Percentiles rank a stretch among this genome's conserved stretches.
phyloP scores from a whole-genome alignment of 1,140 invertebrate genomes.

The Tetraneura akinire region DNA sequence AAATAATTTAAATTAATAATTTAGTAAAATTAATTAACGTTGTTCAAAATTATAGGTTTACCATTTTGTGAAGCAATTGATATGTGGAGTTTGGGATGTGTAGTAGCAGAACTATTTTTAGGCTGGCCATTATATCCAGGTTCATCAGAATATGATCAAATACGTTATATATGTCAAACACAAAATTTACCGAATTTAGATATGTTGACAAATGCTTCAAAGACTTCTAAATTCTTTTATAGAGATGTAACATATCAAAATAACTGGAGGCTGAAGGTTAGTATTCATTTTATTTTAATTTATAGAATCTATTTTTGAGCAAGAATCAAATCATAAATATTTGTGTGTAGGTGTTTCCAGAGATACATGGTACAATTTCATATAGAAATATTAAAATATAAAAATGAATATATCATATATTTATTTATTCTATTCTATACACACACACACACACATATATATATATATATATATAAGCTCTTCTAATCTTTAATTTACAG shows the following conservation, averaged over 20 bases:
- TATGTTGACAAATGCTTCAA: conserved; percentile 98
- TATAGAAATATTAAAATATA: no score
- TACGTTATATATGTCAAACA: conserved; percentile 78
- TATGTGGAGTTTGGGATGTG: conserved; percentile 99
- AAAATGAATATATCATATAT: no score
- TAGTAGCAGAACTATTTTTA: conserved; percentile 97
- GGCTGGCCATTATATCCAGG: conserved; percentile 99
- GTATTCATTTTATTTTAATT: not conserved
- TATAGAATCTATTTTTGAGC: no score
- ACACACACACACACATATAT: no score
- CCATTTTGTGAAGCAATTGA: conserved; percentile 99
- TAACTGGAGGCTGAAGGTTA: conserved; percentile 90
- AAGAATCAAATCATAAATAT: no score
- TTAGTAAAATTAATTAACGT: no score
- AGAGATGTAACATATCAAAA: conserved; percentile 90
- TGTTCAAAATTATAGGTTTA: conserved; percentile 62
- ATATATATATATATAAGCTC: no score
- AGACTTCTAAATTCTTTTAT: conserved; percentile 98
- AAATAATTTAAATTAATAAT: conserved; percentile 2
- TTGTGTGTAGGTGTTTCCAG: no score
- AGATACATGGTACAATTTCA: no score
- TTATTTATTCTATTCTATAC: no score
- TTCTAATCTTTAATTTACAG: no score
- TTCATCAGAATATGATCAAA: conserved; percentile 99
- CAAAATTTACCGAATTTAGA: conserved; percentile 84